Conservation (phyloP, 2,888 invertebrate genomes). For the Amblyteles armatorius region DNA sequence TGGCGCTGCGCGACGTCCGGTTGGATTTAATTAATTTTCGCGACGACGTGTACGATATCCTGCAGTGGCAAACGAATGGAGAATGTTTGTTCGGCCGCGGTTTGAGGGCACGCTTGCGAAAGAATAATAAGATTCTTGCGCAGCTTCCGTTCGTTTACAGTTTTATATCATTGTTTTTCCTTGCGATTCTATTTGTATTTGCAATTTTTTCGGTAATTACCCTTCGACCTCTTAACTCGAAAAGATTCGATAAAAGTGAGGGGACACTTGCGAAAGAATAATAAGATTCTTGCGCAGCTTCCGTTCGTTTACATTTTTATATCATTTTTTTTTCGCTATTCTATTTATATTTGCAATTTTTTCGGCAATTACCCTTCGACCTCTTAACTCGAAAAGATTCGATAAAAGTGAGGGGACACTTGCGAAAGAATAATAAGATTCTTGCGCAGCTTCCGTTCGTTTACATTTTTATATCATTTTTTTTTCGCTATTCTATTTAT, state of each 20-base stretch:
- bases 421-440: neutral
- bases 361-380: no score
- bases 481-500: no score
- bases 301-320: neutral
- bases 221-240: neutral
- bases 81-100: slow-evolving; percentile 9
- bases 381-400: neutral
- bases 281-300: neutral
- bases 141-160: slow-evolving; percentile 1
- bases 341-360: no score
- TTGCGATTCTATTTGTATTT: neutral
- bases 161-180: neutral
- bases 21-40: slow-evolving; percentile 52
- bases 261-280: neutral
- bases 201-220: neutral
- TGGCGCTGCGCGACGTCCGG: slow-evolving; percentile 44
- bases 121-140: slow-evolving; percentile 3
- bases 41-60: neutral
- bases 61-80: neutral
- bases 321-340: no score
- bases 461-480: neutral
- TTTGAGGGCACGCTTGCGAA: neutral
- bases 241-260: neutral
- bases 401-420: neutral
- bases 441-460: slow-evolving; percentile 3